phyloP scores from a whole-genome alignment of 1,140 invertebrate genomes.

The Batillaria attramentaria region DNA sequence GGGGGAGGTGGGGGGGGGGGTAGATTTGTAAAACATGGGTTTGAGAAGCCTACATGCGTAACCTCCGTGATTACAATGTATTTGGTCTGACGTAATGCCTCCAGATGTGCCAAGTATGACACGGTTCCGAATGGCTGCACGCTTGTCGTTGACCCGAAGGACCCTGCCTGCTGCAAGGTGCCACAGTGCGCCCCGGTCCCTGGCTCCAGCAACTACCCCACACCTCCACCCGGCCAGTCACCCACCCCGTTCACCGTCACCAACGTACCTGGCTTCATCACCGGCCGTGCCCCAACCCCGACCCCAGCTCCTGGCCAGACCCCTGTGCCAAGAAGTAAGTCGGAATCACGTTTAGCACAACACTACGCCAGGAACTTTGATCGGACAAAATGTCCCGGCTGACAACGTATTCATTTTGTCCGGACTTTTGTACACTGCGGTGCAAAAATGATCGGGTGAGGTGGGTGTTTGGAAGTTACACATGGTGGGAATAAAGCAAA shows the following conservation, averaged over 20 bases:
- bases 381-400: no score
- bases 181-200: slow-evolving; percentile 26
- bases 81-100: slow-evolving; percentile 32
- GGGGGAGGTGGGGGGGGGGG: no score
- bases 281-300: slow-evolving; percentile 16
- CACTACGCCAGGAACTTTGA: no score
- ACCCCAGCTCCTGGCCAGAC: slow-evolving; percentile 31
- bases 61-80: no score
- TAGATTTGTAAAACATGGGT: no score
- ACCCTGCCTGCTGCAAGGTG: slow-evolving; percentile 45
- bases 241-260: slow-evolving; percentile 22
- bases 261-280: slow-evolving; percentile 35
- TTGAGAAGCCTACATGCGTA: no score
- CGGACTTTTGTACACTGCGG: background rate
- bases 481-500: slow-evolving; percentile 45
- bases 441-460: slow-evolving; percentile 50
- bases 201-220: slow-evolving; percentile 19
- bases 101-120: slow-evolving; percentile 46
- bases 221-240: background rate
- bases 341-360: background rate
- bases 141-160: slow-evolving; percentile 41
- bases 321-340: slow-evolving; percentile 30
- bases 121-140: slow-evolving; percentile 45
- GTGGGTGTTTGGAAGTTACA: slow-evolving; percentile 54
- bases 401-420: no score